Percentiles rank a stretch among this genome's conserved stretches.
Conservation (phyloP, 2,113 vertebrate genomes). For the Donacobius atricapilla region DNA sequence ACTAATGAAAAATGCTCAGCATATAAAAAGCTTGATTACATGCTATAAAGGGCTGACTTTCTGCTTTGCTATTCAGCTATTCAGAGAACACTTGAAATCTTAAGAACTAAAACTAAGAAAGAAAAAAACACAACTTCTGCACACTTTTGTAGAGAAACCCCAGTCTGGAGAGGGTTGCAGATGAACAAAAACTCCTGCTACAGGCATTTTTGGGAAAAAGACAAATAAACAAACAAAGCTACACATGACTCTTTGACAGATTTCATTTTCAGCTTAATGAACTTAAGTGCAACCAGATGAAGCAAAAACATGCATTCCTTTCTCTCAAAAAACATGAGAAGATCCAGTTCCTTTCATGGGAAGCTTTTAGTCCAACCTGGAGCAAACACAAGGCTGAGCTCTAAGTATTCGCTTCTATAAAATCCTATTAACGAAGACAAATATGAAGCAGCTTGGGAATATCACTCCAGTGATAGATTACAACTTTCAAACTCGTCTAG, state of each 20-base stretch:
- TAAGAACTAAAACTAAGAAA: constrained; percentile 40
- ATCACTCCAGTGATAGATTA: background rate
- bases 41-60: constrained; percentile 52
- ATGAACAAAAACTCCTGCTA: background rate
- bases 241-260: background rate
- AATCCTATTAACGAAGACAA: background rate
- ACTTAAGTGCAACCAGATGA: constrained; percentile 36
- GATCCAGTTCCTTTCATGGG: background rate
- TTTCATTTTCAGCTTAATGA: background rate
- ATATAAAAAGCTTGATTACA: constrained; percentile 68
- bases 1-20: constrained; percentile 58
- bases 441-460: background rate
- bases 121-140: constrained; percentile 55
- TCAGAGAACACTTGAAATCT: constrained; percentile 55
- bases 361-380: background rate
- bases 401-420: background rate
- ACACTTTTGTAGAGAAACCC: constrained; percentile 32
- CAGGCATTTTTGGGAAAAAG: background rate
- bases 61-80: constrained; percentile 60
- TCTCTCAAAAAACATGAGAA: background rate
- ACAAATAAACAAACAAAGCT: constrained; percentile 8
- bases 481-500: background rate
- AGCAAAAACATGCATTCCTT: background rate
- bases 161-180: background rate
- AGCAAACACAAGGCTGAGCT: background rate